Conservation (phyloP, 2,797 vertebrate genomes). For the Balearica regulorum region DNA sequence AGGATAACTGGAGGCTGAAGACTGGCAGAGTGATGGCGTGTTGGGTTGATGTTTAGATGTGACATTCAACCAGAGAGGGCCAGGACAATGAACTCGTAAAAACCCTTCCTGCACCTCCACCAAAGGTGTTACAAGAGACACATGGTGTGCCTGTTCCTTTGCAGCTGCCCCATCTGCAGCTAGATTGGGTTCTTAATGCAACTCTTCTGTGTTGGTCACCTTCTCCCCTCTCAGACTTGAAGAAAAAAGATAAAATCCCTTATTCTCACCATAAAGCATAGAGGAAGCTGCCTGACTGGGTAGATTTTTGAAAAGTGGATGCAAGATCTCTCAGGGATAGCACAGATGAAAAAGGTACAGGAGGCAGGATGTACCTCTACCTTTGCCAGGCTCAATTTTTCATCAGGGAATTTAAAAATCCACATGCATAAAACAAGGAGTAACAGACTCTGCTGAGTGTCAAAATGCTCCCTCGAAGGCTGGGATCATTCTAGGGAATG, state of each 20-base stretch:
- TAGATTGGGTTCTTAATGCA: neutral
- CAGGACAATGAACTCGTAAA: neutral
- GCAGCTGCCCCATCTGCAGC: neutral
- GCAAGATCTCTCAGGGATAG: neutral
- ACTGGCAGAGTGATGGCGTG: neutral
- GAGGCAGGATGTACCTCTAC: neutral
- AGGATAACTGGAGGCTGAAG: neutral
- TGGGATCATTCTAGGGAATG: neutral
- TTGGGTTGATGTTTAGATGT: neutral
- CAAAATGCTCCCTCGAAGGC: neutral
- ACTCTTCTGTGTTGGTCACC: neutral
- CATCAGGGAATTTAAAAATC: neutral
- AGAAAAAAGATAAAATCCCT: neutral
- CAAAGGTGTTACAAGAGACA: neutral
- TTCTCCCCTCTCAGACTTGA: neutral
- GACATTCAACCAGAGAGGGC: neutral
- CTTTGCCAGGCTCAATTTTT: neutral
- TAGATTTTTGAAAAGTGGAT: neutral
- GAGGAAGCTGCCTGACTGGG: neutral
- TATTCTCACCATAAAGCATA: neutral
- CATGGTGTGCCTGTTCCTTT: accelerated
- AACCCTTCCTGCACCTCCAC: neutral
- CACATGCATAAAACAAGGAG: neutral
- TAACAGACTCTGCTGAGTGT: neutral
- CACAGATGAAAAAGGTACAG: neutral